Conservation (phyloP, 2,888 invertebrate genomes). For the Pachliopta kotzebuea region DNA sequence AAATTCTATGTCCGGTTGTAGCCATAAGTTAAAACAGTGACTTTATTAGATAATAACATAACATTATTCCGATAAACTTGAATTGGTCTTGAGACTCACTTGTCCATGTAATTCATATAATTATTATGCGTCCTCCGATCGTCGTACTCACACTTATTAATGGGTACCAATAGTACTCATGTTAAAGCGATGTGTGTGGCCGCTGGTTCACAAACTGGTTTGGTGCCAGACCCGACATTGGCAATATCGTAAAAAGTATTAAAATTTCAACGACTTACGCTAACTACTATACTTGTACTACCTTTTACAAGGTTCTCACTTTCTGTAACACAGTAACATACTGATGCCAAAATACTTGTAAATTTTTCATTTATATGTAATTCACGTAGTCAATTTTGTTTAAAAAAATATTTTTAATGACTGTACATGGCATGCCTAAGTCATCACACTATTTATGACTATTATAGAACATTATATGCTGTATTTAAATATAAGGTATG, state of each 20-base stretch:
- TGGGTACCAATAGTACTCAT: constrained; percentile 13
- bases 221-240: constrained; percentile 39
- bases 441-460: too few species aligned
- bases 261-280: constrained; percentile 60
- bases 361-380: too few species aligned
- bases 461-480: too few species aligned
- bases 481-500: too few species aligned
- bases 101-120: constrained; percentile 24
- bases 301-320: constrained; percentile 60
- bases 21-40: too few species aligned
- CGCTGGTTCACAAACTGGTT: constrained; percentile 57
- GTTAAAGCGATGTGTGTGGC: constrained; percentile 45
- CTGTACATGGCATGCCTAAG: too few species aligned
- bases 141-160: constrained; percentile 25
- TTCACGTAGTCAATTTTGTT: too few species aligned
- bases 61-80: too few species aligned
- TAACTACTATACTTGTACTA: constrained; percentile 46
- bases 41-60: too few species aligned
- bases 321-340: constrained; percentile 55
- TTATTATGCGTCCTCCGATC: constrained; percentile 32
- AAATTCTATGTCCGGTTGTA: too few species aligned
- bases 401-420: too few species aligned
- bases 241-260: constrained; percentile 56
- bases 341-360: background rate
- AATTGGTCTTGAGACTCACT: background rate